Evolutionary conservation across 2,113 vertebrate genomes (phyloP).

Genomic region (Hippocampus comes): DNA sequence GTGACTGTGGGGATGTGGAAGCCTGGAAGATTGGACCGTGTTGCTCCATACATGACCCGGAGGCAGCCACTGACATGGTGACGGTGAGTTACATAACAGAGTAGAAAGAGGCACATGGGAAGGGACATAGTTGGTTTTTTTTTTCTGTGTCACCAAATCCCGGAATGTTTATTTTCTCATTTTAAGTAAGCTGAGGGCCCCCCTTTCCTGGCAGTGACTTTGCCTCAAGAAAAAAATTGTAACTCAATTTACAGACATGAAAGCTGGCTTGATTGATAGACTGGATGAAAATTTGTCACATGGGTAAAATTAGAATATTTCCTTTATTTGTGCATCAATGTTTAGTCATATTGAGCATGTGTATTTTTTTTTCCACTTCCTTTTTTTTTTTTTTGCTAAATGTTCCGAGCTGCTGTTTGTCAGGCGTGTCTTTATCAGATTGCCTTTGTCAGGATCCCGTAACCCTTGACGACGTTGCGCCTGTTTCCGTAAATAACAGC

Average conservation of each 20-base stretch:
- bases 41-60: slow-evolving; percentile 86
- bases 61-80: slow-evolving; percentile 75
- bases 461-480: slow-evolving; percentile 23
- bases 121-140: slow-evolving; percentile 36
- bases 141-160: slow-evolving; percentile 58
- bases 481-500: slow-evolving; percentile 67
- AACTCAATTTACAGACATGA: slow-evolving; percentile 14
- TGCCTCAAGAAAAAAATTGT: slow-evolving; percentile 39
- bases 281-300: neutral
- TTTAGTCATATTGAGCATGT: slow-evolving; percentile 11
- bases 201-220: slow-evolving; percentile 22
- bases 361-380: neutral
- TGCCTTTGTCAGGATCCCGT: slow-evolving; percentile 57
- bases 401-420: slow-evolving; percentile 17
- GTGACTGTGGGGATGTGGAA: slow-evolving; percentile 94
- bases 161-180: slow-evolving; percentile 62
- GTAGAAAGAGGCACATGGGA: slow-evolving; percentile 43
- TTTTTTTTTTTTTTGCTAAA: neutral
- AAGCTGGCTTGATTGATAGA: slow-evolving; percentile 12
- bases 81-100: slow-evolving; percentile 77
- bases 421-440: slow-evolving; percentile 33
- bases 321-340: neutral
- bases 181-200: slow-evolving; percentile 15
- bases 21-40: slow-evolving; percentile 95
- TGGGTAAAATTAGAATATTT: neutral